A percentile compares a stretch with the other conserved stretches of the same genome.
These are phyloP conservation scores for Leptinotarsa juncta DNA, from an alignment of 2,888 invertebrate species.

Conservation along the genomic window DNA sequence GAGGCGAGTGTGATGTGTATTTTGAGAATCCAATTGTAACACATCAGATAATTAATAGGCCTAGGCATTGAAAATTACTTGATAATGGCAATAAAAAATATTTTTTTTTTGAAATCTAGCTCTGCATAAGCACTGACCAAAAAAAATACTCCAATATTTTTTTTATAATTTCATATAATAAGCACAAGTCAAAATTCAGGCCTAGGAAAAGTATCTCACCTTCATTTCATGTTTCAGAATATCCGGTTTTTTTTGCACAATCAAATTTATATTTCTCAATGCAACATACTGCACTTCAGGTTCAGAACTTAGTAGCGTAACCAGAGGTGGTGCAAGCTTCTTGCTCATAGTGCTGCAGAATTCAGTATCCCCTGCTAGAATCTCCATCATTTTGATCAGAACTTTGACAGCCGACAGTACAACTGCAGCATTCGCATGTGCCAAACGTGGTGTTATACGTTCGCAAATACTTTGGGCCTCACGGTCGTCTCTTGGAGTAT, in stretches of 20 bases:
- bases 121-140: too few relatives aligned
- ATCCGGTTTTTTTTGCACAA: conserved; percentile 98
- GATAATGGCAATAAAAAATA: too few relatives aligned
- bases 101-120: too few relatives aligned
- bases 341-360: conserved; percentile 94
- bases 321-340: conserved; percentile 98
- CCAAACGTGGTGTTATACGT: conserved; percentile 94
- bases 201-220: conserved; percentile 66
- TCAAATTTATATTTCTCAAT: conserved; percentile 96
- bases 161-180: too few relatives aligned
- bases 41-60: too few relatives aligned
- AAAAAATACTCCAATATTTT: too few relatives aligned
- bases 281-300: conserved; percentile 99
- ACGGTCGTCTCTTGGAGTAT: conserved; percentile 94
- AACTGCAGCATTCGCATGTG: conserved; percentile 99
- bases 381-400: conserved; percentile 98
- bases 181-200: too few relatives aligned
- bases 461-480: conserved; percentile 99
- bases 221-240: conserved; percentile 99
- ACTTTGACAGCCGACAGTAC: conserved; percentile 98
- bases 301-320: conserved; percentile 96
- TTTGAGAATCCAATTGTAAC: too few relatives aligned
- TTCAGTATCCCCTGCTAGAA: conserved; percentile 89
- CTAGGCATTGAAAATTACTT: too few relatives aligned
- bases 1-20: too few relatives aligned